These are phyloP conservation scores for Brachyrhaphis roseni DNA, from an alignment of 2,797 vertebrate genomes.

Conservation along the genomic window DNA sequence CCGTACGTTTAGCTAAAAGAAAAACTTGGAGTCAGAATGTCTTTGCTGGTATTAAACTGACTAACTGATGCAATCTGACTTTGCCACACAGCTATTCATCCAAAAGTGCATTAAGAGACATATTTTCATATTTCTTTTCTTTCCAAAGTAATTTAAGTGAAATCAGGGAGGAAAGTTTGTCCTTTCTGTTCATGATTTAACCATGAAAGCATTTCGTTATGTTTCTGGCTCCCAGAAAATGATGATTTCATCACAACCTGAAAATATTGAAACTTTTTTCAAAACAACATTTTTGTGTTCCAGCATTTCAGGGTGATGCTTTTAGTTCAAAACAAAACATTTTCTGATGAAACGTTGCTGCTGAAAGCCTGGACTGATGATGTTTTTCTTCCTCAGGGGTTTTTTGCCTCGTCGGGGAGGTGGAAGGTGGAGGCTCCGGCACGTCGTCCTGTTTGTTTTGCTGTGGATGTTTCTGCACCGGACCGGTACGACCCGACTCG, in stretches of 20 bases:
- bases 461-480: constrained; percentile 51
- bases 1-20: background rate
- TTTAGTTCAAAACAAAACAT: background rate
- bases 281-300: background rate
- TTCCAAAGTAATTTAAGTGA: background rate
- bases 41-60: background rate
- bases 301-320: background rate
- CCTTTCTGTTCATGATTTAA: background rate
- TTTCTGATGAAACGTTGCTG: background rate
- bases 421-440: constrained; percentile 42
- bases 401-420: constrained; percentile 18
- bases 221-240: background rate
- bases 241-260: background rate
- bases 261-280: background rate
- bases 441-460: constrained; percentile 32
- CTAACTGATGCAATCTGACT: background rate
- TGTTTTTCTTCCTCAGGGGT: background rate
- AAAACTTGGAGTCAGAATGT: background rate
- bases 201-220: background rate
- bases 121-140: background rate
- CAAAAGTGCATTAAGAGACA: background rate
- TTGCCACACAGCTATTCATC: background rate
- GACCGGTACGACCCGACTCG: constrained; percentile 40
- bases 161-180: background rate
- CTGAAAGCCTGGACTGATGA: background rate